These are phyloP conservation scores for Pangasius sanitwongsei DNA, from an alignment of 2,797 vertebrate species.

Conservation along the genomic window DNA sequence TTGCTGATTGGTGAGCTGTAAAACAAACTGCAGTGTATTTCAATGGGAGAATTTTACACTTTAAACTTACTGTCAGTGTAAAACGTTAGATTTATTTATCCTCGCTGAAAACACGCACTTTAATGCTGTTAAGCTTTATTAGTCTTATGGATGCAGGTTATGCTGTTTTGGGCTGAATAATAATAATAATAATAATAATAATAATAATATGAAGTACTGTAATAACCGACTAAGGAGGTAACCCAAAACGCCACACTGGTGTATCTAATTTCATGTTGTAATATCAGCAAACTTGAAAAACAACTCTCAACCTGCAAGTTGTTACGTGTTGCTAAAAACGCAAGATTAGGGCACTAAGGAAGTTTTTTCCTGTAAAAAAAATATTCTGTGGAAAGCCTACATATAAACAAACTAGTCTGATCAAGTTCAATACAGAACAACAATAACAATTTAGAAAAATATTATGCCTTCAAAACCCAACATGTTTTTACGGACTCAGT, in stretches of 20 bases:
- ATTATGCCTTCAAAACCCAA: background rate
- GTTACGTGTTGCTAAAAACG: conserved; percentile 38
- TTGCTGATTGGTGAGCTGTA: background rate
- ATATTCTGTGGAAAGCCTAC: conserved; percentile 20
- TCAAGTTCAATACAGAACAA: background rate
- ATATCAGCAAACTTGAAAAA: conserved; percentile 11
- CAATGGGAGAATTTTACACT: background rate
- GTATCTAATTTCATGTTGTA: background rate
- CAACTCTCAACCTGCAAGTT: conserved; percentile 13
- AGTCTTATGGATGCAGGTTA: background rate
- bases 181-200: background rate
- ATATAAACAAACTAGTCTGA: background rate
- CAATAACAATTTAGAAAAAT: background rate
- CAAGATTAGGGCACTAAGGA: background rate
- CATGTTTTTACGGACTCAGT: background rate
- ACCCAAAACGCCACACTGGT: background rate
- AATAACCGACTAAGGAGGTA: background rate
- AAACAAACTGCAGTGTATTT: background rate
- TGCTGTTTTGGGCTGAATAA: background rate
- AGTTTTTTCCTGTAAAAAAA: conserved; percentile 32
- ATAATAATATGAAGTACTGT: background rate
- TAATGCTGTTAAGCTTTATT: background rate
- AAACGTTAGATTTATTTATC: background rate
- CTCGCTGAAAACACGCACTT: background rate
- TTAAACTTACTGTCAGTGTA: background rate